phyloP scores from a whole-genome alignment of 2,797 vertebrate species.

The Hemibagrus guttatus region DNA sequence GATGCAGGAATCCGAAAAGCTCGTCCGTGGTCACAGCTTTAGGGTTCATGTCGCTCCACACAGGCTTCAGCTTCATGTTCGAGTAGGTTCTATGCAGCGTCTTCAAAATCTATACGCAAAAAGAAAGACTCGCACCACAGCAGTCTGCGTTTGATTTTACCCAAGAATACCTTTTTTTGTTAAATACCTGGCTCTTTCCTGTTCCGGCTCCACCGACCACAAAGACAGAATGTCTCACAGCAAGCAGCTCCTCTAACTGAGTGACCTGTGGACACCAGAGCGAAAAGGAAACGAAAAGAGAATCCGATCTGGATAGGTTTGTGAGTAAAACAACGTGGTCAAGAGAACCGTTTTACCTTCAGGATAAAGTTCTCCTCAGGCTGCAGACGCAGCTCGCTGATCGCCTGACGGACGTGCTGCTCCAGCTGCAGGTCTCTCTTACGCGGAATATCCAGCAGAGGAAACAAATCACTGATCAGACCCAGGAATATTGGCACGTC shows the following conservation, averaged over 20 bases:
- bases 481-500: slow-evolving; percentile 80
- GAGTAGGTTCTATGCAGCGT: slow-evolving; percentile 72
- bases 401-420: slow-evolving; percentile 78
- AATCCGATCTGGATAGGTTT: neutral
- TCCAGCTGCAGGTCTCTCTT: slow-evolving; percentile 80
- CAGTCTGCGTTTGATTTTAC: neutral
- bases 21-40: slow-evolving; percentile 81
- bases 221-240: slow-evolving; percentile 79
- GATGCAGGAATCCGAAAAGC: slow-evolving; percentile 79
- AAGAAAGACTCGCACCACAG: neutral
- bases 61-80: slow-evolving; percentile 76
- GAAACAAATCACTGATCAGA: slow-evolving; percentile 81
- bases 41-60: slow-evolving; percentile 77
- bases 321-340: neutral
- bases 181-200: slow-evolving; percentile 77
- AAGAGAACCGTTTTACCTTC: slow-evolving; percentile 70
- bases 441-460: slow-evolving; percentile 78
- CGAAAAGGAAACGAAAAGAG: no score
- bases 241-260: slow-evolving; percentile 76
- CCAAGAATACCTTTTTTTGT: neutral
- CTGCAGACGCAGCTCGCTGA: slow-evolving; percentile 80
- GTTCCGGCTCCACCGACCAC: slow-evolving; percentile 77
- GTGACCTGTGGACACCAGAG: slow-evolving; percentile 69
- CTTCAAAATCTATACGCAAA: slow-evolving; percentile 73
- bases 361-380: slow-evolving; percentile 87